Conservation (phyloP, 1,140 invertebrate genomes). For the Hydropsyche tenuis region DNA sequence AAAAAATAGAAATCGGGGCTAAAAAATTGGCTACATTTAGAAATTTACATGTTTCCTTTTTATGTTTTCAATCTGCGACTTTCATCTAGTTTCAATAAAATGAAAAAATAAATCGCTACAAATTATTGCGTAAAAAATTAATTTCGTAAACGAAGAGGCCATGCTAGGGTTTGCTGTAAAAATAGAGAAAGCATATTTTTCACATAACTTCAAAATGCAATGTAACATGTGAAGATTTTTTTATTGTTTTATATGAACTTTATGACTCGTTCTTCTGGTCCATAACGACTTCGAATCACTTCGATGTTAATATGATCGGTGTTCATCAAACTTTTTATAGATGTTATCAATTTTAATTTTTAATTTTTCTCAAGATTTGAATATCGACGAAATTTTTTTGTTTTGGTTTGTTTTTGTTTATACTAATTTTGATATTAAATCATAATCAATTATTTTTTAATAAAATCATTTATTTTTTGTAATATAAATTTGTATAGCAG, state of each 20-base stretch:
- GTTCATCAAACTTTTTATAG: too few species aligned
- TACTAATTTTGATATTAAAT: too few species aligned
- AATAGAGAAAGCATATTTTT: too few species aligned
- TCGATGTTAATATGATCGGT: too few species aligned
- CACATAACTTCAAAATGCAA: background rate
- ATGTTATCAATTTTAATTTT: too few species aligned
- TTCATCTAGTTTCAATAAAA: constrained; percentile 6
- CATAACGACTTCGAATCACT: background rate
- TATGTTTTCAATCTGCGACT: constrained; percentile 19
- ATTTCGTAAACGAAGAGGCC: constrained; percentile 10
- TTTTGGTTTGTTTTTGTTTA: too few species aligned
- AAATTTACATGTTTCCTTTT: constrained; percentile 25
- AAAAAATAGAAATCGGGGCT: constrained; percentile 18
- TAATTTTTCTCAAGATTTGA: too few species aligned
- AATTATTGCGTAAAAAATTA: background rate
- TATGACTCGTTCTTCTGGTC: background rate
- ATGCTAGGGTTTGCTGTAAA: background rate
- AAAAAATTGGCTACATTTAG: constrained; percentile 6
- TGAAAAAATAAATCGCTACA: background rate
- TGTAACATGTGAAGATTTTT: background rate
- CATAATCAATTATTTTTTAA: too few species aligned
- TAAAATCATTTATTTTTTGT: too few species aligned
- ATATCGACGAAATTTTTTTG: too few species aligned
- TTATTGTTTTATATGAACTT: background rate
- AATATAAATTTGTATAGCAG: too few species aligned